Percentiles rank a stretch among this genome's conserved stretches.
These are phyloP conservation scores for Eudyptes chrysolophus DNA, from an alignment of 2,113 vertebrate species.

Conservation along the genomic window DNA sequence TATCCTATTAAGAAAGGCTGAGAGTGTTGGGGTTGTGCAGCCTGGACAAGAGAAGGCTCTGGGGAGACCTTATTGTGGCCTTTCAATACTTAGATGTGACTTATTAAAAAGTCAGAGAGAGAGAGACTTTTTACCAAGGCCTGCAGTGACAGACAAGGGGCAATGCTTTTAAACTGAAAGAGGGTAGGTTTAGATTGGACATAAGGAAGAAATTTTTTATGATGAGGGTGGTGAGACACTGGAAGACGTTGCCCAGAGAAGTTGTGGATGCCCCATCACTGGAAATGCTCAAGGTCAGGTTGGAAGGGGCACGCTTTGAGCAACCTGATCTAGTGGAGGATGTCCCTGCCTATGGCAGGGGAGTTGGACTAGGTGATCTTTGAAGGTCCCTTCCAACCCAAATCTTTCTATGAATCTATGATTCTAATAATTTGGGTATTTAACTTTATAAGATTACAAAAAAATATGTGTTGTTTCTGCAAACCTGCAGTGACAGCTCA, in stretches of 20 bases:
- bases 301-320: neutral
- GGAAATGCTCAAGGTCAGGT: no score
- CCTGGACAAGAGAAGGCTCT: neutral
- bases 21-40: neutral
- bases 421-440: neutral
- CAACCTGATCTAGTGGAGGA: neutral
- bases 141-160: neutral
- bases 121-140: neutral
- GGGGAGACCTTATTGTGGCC: neutral
- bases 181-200: neutral
- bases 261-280: neutral
- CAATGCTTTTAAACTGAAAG: neutral
- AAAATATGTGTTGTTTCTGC: neutral
- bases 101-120: neutral
- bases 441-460: neutral
- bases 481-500: neutral
- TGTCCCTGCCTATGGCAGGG: no score
- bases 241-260: neutral
- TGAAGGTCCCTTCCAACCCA: neutral
- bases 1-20: neutral
- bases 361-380: neutral
- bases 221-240: neutral
- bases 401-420: neutral
- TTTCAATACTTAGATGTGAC: neutral
- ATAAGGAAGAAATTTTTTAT: neutral